phyloP scores from a whole-genome alignment of 2,888 invertebrate genomes.

The Drosophila flavopinicola region DNA sequence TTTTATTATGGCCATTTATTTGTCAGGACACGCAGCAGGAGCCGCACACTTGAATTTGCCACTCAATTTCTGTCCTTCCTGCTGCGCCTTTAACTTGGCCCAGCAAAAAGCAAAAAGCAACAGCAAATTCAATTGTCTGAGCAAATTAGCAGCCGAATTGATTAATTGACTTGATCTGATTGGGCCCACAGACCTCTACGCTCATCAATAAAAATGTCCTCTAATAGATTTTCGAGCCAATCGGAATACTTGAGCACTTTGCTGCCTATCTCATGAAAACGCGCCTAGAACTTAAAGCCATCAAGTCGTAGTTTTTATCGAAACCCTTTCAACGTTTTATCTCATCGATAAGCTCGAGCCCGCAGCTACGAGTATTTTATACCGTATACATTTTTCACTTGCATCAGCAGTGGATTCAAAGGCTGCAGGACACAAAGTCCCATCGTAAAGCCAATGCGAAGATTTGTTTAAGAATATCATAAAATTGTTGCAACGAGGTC shows the following conservation, averaged over 20 bases:
- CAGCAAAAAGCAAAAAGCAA: conserved; percentile 6
- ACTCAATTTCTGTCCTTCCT: conserved; percentile 34
- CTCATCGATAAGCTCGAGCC: conserved; percentile 49
- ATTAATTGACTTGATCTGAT: conserved; percentile 67
- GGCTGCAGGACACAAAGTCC: background rate
- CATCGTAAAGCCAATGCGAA: conserved; percentile 49
- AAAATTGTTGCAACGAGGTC: conserved; percentile 43
- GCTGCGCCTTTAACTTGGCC: conserved; percentile 24
- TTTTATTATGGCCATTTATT: conserved; percentile 80
- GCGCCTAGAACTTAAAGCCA: conserved; percentile 7
- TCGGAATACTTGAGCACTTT: conserved; percentile 1
- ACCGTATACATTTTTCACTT: conserved; percentile 56
- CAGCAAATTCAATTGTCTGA: conserved; percentile 48
- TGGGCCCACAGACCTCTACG: conserved; percentile 28
- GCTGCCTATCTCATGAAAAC: background rate
- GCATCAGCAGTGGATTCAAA: conserved; percentile 64
- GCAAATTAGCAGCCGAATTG: conserved; percentile 64
- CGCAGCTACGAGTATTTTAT: conserved; percentile 47
- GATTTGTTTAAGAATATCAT: conserved; percentile 69
- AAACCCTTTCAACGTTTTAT: conserved; percentile 53
- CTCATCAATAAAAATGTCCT: conserved; percentile 20
- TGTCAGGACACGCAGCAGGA: conserved; percentile 46
- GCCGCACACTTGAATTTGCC: conserved; percentile 44
- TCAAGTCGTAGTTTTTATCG: conserved; percentile 21
- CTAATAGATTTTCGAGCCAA: conserved; percentile 32